Base-by-base conservation (phyloP, 1,140 invertebrate species). In the Zaprionus ghesquierei region DNA sequence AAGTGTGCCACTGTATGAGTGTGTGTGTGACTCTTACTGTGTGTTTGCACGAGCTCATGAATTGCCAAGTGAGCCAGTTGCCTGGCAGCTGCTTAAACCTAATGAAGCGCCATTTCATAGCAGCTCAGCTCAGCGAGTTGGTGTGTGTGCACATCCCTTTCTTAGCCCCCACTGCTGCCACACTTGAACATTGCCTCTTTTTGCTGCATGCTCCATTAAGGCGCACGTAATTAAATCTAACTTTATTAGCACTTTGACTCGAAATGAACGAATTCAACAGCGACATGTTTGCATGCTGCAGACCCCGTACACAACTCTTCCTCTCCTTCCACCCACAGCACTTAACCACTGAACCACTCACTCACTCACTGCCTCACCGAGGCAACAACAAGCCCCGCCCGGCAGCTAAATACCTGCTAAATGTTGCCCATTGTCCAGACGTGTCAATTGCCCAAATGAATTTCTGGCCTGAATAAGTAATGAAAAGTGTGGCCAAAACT, bases 191-290 rank as follows among this genome's bases (percentile, higher is more conserved):
- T 49, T 20, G 31, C 23, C 46, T 9, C 23, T 23, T 31, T 3
- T 33, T 55, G 59, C 55, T 74, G 73, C 81, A 84, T 80, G 81
- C 77, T 59, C 66, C 73, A 70, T 77, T 85, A 73, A 62, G 77
- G 81, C 75, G 75, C 81, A 85, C 81, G 58, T 85, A 86, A 85
- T 85, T 85, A 85, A 85, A 86, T 81, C 78, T 75, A 77, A 86
- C 81, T 85, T 86, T 85, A 85, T 85, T 85, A 81, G 75, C 81
- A 81, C 81, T 77, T 85, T 81, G 65, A 75, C 33, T 66, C 41
- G 35, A 61, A 74, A 59, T 74, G 58, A 71, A 23, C 35, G 29
- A 51, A 64, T 49, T n/a, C 31, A 58, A 23, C 25, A 59, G 59
- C 31, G 25, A 62, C 20, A 35, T 59, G n/a, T 22, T 65, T 70